Evolutionary conservation across 1,140 invertebrate genomes (phyloP).

Genomic region (Platyscapa corneri): DNA sequence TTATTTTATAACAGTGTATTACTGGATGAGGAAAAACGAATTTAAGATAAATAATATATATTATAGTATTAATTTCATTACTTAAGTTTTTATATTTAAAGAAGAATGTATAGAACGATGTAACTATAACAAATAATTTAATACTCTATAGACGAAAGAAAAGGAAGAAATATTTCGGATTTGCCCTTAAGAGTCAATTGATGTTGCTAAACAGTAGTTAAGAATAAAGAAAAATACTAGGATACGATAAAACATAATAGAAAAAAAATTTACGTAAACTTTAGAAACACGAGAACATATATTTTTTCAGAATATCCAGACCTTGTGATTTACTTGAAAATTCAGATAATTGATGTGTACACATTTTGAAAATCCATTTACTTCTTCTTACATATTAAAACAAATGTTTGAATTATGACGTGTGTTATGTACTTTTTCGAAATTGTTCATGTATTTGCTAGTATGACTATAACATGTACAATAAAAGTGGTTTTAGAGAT

Average conservation of each 20-base stretch:
- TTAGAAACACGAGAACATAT: constrained; percentile 10
- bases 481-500: background rate
- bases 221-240: background rate
- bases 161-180: background rate
- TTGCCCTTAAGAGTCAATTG: constrained; percentile 45
- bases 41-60: constrained; percentile 31
- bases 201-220: constrained; percentile 31
- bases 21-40: background rate
- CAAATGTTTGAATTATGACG: background rate
- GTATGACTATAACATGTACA: background rate
- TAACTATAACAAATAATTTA: constrained; percentile 15
- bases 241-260: background rate
- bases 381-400: constrained; percentile 15
- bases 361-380: background rate
- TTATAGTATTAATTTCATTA: constrained; percentile 23
- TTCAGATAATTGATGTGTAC: background rate
- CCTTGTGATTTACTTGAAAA: constrained; percentile 15
- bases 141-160: background rate
- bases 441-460: background rate
- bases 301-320: constrained; percentile 34
- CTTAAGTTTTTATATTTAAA: constrained; percentile 10
- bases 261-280: background rate
- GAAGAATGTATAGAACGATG: background rate
- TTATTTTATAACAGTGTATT: background rate
- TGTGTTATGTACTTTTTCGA: background rate